Conservation (phyloP, 2,113 vertebrate species). For the Ramphastos sulfuratus region DNA sequence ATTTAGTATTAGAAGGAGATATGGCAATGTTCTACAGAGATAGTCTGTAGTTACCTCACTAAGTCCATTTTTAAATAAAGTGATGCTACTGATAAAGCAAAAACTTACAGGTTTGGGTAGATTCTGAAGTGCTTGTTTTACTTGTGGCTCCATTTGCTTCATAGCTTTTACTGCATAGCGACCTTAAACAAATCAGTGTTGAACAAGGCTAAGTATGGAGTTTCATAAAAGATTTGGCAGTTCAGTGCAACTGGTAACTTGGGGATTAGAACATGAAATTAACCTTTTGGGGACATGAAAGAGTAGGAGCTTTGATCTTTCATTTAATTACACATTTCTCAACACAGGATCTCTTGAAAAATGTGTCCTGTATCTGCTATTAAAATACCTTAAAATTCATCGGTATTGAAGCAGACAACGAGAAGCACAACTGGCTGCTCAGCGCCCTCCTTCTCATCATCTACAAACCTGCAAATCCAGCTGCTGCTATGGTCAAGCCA, state of each 20-base stretch:
- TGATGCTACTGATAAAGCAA: neutral
- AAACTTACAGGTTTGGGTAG: slow-evolving; percentile 87
- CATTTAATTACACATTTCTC: neutral
- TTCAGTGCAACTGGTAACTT: neutral
- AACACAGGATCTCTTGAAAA: neutral
- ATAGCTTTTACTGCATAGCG: slow-evolving; percentile 89
- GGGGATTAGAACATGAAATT: accelerated
- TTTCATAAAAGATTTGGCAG: neutral
- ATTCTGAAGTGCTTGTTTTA: slow-evolving; percentile 89
- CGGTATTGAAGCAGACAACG: neutral
- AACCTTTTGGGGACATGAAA: neutral
- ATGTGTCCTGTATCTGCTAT: accelerated
- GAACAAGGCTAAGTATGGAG: neutral
- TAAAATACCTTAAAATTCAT: accelerated
- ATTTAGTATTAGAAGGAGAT: neutral
- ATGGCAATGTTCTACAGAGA: neutral
- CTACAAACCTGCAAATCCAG: slow-evolving; percentile 91
- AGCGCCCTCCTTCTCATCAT: neutral
- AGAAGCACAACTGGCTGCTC: accelerated
- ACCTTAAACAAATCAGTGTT: slow-evolving; percentile 74
- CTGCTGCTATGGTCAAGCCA: slow-evolving; percentile 90
- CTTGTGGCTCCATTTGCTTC: slow-evolving; percentile 93
- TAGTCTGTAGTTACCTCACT: neutral
- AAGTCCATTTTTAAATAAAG: neutral
- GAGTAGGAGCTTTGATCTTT: accelerated